Base-by-base conservation (phyloP, 2,797 vertebrate genomes). In the Naso thynnoides region DNA sequence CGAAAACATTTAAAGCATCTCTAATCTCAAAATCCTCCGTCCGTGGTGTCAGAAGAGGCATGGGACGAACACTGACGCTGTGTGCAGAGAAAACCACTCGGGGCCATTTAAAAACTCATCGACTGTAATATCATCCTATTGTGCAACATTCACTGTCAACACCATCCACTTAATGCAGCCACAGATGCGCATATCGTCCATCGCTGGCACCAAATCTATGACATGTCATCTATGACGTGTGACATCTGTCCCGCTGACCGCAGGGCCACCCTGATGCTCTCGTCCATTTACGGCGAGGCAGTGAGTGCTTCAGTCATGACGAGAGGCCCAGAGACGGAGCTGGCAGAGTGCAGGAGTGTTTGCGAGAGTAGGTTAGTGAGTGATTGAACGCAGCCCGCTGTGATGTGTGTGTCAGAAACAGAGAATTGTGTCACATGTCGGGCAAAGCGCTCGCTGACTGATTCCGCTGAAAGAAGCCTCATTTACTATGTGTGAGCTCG, bases 61-160 rank as follows among this genome's bases (percentile, higher is more conserved):
- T 49, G 26, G 64, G 48, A 69, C 70, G 75, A 76, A 81, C 72
- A 50, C 67, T 13, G 64, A 50, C 8, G 10, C 56, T 31, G 70
- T 66, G 69, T 49, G 76, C 70, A 29, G 11, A 44, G 31, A 79
- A 82, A 84, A 61, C 78, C 82, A 87, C 86, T 71, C 23, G 82
- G 81, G 89, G 69, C 79, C 88, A 68, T 89, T 91, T 89, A 86
- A 85, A 87, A 87, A 70, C 75, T 89, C 87, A 87, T 88, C 79
- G 71, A 70, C 78, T 85, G 90, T 83, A 90, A 90, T 70, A 82
- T 72, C 87, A 85, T 86, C 83, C 77, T 13, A 70, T 79, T 79
- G 80, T 82, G 86, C 78, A 33, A 70, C 66, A 65, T 78, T 76
- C 70, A 70, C 83, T 91, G 89, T 92, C 91, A 90, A 83, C 91